Base-by-base conservation (phyloP, 2,888 invertebrate species). In the Leptinotarsa juncta region DNA sequence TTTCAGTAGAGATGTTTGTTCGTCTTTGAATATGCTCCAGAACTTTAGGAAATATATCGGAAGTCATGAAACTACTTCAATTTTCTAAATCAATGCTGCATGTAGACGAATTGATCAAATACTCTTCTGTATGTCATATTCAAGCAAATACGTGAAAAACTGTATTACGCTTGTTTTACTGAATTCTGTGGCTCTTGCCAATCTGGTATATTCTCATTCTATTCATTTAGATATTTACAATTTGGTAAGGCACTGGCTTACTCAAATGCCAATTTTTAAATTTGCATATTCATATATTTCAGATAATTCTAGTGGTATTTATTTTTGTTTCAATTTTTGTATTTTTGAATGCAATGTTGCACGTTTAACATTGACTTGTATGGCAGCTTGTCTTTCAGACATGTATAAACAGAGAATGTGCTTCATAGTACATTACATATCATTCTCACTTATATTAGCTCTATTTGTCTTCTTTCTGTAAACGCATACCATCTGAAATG, bases 11-110 rank as follows among this genome's bases (percentile, higher is more conserved):
- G 49, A 69, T 65, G 23, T 72, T 70, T 18, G 71, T 75, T 14
- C 67, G 48, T 18, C 68, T 76, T 67, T 57, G 67, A 14, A 78
- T 73, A 60, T 78, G 76, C 42, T 79, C 67, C n/a, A 78, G 16
- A 14, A 76, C 72, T 50, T 72, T 69, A 4, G 72, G n/a, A 75
- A 77, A 80, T 50, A 81, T 67, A 2, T 72, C 74, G 1, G 70
- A 23, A 53, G 73, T 81, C 50, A 81, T 81, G 78, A 78, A 62
- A 20, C 20, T 1, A 20, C 20, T 20, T 48, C 65, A 55, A 32
- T 42, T 73, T 77, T 14, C 70, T 76, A 18, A 80, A 60, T 0
- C 20, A 50, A 50, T 15, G 15, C 50, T 15, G 10, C 4, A 20
- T 55, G 73, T 67, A 32, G 32, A 53, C 10, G 51, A 65, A 12